Evolutionary conservation across 2,113 vertebrate genomes (phyloP).

Genomic region (Ramphastos sulfuratus): DNA sequence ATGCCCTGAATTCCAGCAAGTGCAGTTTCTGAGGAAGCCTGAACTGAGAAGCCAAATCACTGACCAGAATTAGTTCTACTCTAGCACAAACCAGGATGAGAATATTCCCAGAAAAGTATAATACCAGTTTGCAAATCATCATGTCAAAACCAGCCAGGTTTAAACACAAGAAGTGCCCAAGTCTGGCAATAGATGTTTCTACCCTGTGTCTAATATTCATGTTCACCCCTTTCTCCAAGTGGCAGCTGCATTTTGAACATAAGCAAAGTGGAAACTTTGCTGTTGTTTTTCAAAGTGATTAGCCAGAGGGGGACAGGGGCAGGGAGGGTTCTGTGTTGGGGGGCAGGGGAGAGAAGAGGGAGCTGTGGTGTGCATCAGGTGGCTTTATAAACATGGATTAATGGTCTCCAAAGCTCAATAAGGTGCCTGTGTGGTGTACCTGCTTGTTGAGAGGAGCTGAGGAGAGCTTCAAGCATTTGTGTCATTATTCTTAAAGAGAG

Average conservation of each 20-base stretch:
- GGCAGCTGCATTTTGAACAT: background rate
- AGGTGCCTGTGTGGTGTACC: background rate
- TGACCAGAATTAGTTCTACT: no score
- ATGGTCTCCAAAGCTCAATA: constrained; percentile 48
- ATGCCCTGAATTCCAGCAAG: no score
- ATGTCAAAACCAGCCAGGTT: background rate
- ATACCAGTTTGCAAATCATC: background rate
- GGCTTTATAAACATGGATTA: constrained; percentile 34
- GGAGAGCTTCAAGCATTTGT: constrained; percentile 50
- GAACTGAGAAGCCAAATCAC: no score
- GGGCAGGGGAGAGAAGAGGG: background rate
- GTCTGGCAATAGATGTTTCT: background rate
- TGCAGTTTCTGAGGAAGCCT: no score
- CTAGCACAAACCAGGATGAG: no score
- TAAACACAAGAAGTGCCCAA: background rate
- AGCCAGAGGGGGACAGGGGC: background rate
- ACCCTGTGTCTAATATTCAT: background rate
- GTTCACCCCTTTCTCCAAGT: background rate
- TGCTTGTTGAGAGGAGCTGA: background rate
- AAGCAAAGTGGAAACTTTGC: background rate
- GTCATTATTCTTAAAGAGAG: constrained; percentile 66
- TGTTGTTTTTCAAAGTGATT: background rate
- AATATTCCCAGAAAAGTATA: background rate
- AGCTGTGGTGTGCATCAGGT: background rate
- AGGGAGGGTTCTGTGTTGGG: background rate